Conservation (phyloP, 37 sponge, comb jelly and placozoan genomes). For the Oscarella lobularis region DNA sequence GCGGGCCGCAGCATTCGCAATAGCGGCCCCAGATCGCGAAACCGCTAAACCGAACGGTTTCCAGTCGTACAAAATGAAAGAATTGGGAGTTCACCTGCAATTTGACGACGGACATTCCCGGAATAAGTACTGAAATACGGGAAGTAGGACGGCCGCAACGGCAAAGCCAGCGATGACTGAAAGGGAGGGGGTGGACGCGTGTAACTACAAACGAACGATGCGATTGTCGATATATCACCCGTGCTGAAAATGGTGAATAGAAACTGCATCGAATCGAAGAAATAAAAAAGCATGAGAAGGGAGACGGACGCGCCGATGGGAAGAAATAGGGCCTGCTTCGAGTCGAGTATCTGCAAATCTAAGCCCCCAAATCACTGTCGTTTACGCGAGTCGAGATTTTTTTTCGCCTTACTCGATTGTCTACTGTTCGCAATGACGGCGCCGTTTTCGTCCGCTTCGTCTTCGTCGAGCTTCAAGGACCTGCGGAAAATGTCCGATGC, state of each 20-base stretch:
- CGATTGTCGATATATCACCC: no score
- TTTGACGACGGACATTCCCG: neutral
- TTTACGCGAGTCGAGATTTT: neutral
- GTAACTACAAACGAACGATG: no score
- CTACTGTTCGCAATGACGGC: neutral
- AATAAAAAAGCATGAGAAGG: conserved; percentile 44
- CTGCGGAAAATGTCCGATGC: neutral
- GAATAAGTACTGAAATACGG: neutral
- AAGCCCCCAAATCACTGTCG: neutral
- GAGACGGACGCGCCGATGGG: conserved; percentile 36
- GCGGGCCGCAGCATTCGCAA: neutral
- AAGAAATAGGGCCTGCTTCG: conserved; percentile 18
- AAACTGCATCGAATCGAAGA: conserved; percentile 50
- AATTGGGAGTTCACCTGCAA: neutral
- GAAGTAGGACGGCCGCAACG: neutral
- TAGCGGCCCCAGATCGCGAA: neutral
- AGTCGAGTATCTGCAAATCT: conserved; percentile 15
- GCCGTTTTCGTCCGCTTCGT: neutral
- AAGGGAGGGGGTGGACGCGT: no score
- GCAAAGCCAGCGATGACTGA: neutral
- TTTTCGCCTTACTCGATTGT: neutral
- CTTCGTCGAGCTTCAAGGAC: neutral
- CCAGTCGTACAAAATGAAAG: neutral
- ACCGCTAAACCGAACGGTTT: neutral
- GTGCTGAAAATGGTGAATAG: conserved; percentile 28